Conservation (phyloP, 2,888 invertebrate genomes). For the Aricia artaxerxes region DNA sequence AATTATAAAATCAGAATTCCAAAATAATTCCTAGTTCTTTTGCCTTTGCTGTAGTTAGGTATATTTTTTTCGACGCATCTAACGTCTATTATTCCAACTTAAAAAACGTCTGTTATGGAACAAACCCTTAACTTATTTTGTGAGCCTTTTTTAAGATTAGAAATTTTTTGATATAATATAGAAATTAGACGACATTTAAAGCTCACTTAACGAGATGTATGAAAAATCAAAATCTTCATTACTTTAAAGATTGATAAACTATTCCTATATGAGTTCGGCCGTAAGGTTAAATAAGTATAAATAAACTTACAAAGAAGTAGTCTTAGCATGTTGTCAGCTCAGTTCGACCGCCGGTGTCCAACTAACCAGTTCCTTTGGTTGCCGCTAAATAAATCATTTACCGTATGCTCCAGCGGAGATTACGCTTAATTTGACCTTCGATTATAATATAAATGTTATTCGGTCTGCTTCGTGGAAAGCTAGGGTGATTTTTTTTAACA, state of each 20-base stretch:
- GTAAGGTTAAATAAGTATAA: background rate
- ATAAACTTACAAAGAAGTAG: conserved; percentile 21
- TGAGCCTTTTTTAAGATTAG: background rate
- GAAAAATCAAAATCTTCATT: background rate
- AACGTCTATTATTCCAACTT: no score
- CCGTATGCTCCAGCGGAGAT: background rate
- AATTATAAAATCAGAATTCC: no score
- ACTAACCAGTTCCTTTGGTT: conserved; percentile 13
- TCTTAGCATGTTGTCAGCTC: conserved; percentile 22
- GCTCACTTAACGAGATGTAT: background rate
- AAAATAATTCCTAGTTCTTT: no score
- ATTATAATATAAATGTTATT: background rate
- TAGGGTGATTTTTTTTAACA: background rate
- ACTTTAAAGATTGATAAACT: no score
- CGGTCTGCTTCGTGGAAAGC: background rate
- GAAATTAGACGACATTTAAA: background rate
- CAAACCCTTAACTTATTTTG: no score
- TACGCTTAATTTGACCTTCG: conserved; percentile 3
- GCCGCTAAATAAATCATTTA: conserved; percentile 12
- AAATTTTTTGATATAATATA: background rate
- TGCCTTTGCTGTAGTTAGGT: no score
- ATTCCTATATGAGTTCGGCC: no score
- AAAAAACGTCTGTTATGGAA: no score
- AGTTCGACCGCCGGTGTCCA: background rate
- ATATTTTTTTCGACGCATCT: no score